phyloP scores from a whole-genome alignment of 1,140 invertebrate species.

The Ephestia elutella region DNA sequence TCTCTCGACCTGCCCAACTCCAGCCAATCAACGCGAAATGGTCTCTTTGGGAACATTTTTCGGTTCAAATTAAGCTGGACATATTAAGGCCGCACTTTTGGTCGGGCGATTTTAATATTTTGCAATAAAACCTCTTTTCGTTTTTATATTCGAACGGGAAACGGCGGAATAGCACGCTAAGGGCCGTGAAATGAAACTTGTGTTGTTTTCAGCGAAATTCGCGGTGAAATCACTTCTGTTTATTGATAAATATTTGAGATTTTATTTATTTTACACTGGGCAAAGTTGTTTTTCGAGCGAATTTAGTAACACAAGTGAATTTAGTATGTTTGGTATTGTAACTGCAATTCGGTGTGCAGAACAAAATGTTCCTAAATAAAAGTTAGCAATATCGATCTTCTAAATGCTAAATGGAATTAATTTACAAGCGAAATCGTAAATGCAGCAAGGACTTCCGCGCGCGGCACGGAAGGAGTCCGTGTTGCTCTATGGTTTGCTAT shows the following conservation, averaged over 20 bases:
- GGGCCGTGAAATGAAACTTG: not conserved
- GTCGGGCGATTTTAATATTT: constrained; percentile 16
- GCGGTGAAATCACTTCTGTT: not conserved
- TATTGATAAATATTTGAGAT: not conserved
- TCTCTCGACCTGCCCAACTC: not conserved
- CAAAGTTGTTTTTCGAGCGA: not conserved
- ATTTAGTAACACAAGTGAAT: not conserved
- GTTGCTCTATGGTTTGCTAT: too few relatives aligned
- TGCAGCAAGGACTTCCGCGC: too few relatives aligned
- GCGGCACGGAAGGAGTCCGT: too few relatives aligned
- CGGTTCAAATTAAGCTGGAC: constrained; percentile 3
- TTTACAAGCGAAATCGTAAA: too few relatives aligned
- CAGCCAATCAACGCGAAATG: not conserved
- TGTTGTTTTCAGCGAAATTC: not conserved
- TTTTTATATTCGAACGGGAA: constrained; percentile 8
- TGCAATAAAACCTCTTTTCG: constrained; percentile 10
- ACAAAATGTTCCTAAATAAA: too few relatives aligned
- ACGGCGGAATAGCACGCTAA: not conserved
- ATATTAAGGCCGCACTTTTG: not conserved
- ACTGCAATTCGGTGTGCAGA: too few relatives aligned
- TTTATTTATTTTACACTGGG: not conserved
- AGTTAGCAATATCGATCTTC: too few relatives aligned
- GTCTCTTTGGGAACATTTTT: not conserved
- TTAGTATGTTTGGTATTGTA: too few relatives aligned
- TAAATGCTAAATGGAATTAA: too few relatives aligned